phyloP scores from a whole-genome alignment of 2,797 vertebrate species.

The Falco biarmicus region DNA sequence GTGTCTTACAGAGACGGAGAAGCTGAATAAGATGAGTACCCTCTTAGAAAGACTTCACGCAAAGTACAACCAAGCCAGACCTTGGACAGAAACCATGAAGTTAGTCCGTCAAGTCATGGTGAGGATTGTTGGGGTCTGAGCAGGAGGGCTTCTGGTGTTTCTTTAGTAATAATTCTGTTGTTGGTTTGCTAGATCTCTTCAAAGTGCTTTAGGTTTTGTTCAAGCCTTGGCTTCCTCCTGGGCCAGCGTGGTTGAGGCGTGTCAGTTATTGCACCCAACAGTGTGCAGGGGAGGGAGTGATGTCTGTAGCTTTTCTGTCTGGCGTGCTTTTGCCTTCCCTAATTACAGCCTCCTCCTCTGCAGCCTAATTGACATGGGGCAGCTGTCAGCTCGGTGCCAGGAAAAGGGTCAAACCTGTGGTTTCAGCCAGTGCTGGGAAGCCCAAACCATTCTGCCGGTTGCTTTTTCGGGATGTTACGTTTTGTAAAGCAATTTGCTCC shows the following conservation, averaged over 20 bases:
- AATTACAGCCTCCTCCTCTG: background rate
- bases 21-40: constrained; percentile 89
- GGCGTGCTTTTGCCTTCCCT: background rate
- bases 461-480: background rate
- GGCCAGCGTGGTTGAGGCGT: fast-evolving
- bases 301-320: background rate
- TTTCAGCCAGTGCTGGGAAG: background rate
- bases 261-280: background rate
- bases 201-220: background rate
- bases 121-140: constrained; percentile 49
- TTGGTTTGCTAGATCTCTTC: background rate
- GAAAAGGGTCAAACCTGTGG: background rate
- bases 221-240: background rate
- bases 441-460: background rate
- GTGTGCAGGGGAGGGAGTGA: background rate
- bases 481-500: background rate
- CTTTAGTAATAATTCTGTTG: background rate
- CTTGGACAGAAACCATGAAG: constrained; percentile 97
- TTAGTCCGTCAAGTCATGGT: constrained; percentile 97
- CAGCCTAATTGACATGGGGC: background rate
- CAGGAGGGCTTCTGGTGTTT: background rate
- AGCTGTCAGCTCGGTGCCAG: background rate
- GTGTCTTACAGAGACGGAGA: constrained; percentile 85
- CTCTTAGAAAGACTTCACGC: constrained; percentile 91
- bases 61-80: constrained; percentile 92